Evolutionary conservation across 2,797 vertebrate genomes (phyloP).

Genomic region (Lepidocolaptes lacrymiger): DNA sequence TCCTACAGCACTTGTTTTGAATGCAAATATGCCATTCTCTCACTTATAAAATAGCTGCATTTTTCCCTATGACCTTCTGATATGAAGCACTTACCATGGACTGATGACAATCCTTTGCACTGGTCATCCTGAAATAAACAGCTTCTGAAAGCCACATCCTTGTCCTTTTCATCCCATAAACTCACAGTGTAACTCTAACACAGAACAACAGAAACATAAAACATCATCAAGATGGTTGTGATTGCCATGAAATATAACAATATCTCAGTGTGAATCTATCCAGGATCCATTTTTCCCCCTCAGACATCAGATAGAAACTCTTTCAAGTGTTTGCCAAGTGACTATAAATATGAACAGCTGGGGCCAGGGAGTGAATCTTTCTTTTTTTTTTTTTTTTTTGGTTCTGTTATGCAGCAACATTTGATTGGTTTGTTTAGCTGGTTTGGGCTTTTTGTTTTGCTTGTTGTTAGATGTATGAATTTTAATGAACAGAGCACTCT

Average conservation of each 20-base stretch:
- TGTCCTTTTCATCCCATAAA: background rate
- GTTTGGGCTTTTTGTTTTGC: slow-evolving; percentile 9
- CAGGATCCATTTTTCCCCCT: background rate
- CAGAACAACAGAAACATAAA: background rate
- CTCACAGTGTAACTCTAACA: background rate
- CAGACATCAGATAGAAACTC: slow-evolving; percentile 24
- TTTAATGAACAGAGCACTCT: background rate
- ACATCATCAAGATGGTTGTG: background rate
- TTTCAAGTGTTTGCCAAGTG: slow-evolving; percentile 53
- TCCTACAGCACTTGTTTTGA: background rate
- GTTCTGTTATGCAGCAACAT: background rate
- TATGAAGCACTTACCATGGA: background rate
- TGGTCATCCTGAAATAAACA: background rate
- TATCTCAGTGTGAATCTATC: slow-evolving; percentile 17
- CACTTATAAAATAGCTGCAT: background rate
- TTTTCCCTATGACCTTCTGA: background rate
- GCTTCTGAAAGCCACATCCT: background rate
- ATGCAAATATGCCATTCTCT: rapidly evolving
- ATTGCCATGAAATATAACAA: background rate
- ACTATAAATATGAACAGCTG: slow-evolving; percentile 62
- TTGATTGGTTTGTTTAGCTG: slow-evolving; percentile 32
- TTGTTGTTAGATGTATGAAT: slow-evolving; percentile 14
- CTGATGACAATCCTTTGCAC: background rate
- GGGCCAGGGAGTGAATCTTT: background rate
- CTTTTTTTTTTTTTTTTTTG: background rate